Percentiles rank a stretch among this genome's conserved stretches.
These are phyloP conservation scores for Rachycentron canadum DNA, from an alignment of 2,797 vertebrate genomes.

Conservation along the genomic window DNA sequence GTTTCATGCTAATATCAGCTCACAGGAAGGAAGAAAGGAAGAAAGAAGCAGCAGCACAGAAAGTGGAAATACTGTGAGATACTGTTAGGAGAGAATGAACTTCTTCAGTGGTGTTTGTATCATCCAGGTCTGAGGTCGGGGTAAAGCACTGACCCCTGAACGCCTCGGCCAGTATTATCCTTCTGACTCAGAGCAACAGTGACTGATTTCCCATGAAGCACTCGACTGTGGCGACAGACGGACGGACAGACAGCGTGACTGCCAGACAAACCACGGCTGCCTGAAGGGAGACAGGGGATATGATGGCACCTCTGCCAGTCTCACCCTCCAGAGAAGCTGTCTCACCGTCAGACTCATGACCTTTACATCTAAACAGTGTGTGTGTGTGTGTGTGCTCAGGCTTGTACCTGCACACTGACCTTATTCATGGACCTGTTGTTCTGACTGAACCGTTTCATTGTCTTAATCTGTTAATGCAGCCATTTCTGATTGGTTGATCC, in stretches of 20 bases:
- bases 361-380: no score
- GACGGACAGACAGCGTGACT: conserved; percentile 51
- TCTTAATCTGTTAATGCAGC: conserved; percentile 9
- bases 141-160: conserved; percentile 54
- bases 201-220: conserved; percentile 64
- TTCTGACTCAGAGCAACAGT: conserved; percentile 66
- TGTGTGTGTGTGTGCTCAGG: no score
- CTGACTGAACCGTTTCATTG: background rate
- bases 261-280: conserved; percentile 51
- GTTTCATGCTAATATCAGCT: conserved; percentile 4
- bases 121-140: conserved; percentile 4
- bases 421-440: conserved; percentile 21
- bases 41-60: background rate
- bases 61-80: background rate
- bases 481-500: background rate
- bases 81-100: background rate
- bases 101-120: background rate
- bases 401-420: background rate
- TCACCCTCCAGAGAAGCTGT: conserved; percentile 17
- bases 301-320: conserved; percentile 6
- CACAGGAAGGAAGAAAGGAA: background rate
- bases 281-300: conserved; percentile 57
- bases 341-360: conserved; percentile 30
- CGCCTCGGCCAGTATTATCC: conserved; percentile 59
- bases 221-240: conserved; percentile 57